Evolutionary conservation across 2,888 invertebrate genomes (phyloP).

Genomic region (Melinopterus prodromus): DNA sequence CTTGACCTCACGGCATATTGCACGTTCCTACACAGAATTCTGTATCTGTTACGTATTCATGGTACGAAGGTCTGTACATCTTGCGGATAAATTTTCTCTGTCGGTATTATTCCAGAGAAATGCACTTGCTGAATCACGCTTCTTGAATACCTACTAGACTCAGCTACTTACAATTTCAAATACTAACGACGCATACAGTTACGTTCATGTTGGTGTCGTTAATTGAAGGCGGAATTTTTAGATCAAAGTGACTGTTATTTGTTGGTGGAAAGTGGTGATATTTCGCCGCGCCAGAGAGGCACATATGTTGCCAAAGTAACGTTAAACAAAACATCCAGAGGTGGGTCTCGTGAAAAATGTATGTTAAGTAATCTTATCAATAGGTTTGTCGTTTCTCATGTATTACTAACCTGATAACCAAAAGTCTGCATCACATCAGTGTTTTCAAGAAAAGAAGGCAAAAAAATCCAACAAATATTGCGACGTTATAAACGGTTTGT

Average conservation of each 20-base stretch:
- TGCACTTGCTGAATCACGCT: slow-evolving; percentile 4
- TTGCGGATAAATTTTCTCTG: neutral
- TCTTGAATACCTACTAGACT: neutral
- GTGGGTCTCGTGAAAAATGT: too few relatives aligned
- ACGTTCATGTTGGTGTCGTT: neutral
- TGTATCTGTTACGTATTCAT: neutral
- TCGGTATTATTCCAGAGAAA: neutral
- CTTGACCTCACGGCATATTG: neutral
- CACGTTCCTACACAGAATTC: neutral
- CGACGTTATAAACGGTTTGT: too few relatives aligned
- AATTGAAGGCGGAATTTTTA: neutral
- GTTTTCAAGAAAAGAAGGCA: too few relatives aligned
- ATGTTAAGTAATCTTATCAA: too few relatives aligned
- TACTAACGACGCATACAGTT: neutral
- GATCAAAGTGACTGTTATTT: neutral
- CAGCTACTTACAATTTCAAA: neutral
- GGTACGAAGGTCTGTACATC: neutral
- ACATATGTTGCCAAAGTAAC: too few relatives aligned
- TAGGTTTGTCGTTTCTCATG: too few relatives aligned
- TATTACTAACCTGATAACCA: too few relatives aligned
- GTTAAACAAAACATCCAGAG: too few relatives aligned
- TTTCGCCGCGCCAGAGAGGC: neutral
- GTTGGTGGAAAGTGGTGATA: neutral
- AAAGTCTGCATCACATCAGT: too few relatives aligned
- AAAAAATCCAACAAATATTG: too few relatives aligned